Base-by-base conservation (phyloP, 2,113 vertebrate genomes). In the Athene cunicularia region DNA sequence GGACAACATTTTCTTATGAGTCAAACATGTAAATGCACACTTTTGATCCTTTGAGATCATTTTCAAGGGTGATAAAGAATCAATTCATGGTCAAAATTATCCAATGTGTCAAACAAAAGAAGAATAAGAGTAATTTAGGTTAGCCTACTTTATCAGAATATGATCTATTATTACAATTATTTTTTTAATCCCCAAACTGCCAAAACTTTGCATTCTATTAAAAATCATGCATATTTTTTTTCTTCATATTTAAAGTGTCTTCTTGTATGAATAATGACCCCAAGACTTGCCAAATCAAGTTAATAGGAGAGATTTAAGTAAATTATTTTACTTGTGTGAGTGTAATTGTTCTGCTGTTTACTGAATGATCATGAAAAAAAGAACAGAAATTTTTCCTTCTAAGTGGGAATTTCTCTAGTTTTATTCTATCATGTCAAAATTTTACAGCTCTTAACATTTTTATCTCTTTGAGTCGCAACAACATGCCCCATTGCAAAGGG, bases 151-250 rank as follows among this genome's bases (percentile, higher is more conserved):
- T 72, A 59, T 55, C 8, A 75, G 32, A 79, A 88, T 88, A 39
- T 12, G 0, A 63, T 35, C 30, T 30, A 12, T 33, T 55, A 41
- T n/a, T 53, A 33, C 0, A 11, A 19, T 45, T 35, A 9, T 55
- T 81, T 55, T 81, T 80, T 47, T 20, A 35, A 39, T 39, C 19
- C 19, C 12, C 41, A 30, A 81, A 37, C 5, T 76, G 8, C 5
- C 14, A 91, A 75, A 72, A 76, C 1, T 27, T 53, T 26, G 13
- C 19, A 50, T 55, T 84, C 80, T 77, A 47, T 12, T 52, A 30
- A 41, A 88, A 84, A 52, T 18, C 1, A 23, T 22, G 4, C 3
- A 37, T 37, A 18, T 5, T 18, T 26, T 72, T 72, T 83, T 85
- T 52, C 32, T 73, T 66, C 35, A 39, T 64, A 11, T 52, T 56